These are phyloP conservation scores for Cuculus canorus DNA, from an alignment of 2,797 vertebrate genomes.

Conservation along the genomic window DNA sequence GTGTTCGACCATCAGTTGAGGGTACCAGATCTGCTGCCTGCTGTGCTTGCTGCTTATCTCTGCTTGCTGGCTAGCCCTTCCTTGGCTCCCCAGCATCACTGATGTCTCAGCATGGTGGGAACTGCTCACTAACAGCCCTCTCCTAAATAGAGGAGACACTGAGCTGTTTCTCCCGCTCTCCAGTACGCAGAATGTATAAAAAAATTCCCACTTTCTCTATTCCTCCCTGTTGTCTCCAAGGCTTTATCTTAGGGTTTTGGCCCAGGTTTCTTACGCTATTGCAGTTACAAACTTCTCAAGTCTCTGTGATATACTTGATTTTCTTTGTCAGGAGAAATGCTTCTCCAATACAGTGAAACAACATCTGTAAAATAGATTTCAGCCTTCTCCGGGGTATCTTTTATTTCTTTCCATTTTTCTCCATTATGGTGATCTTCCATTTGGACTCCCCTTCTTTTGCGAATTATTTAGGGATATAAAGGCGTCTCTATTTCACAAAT, in stretches of 20 bases:
- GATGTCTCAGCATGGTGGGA: background rate
- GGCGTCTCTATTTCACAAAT: background rate
- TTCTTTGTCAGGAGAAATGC: background rate
- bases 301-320: background rate
- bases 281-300: background rate
- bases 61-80: background rate
- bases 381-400: background rate
- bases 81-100: background rate
- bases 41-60: background rate
- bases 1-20: background rate
- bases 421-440: background rate
- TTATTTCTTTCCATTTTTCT: background rate
- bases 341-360: background rate
- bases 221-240: background rate
- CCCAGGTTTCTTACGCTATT: background rate
- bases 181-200: background rate
- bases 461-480: background rate
- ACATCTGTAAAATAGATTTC: conserved; percentile 6
- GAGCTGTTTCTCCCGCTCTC: background rate
- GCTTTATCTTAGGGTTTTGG: background rate
- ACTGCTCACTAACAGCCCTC: background rate
- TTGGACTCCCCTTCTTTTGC: background rate
- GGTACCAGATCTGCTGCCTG: background rate
- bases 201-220: background rate
- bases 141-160: background rate